Conservation (phyloP, 2,113 vertebrate genomes). For the Tragelaphus strepsiceros region DNA sequence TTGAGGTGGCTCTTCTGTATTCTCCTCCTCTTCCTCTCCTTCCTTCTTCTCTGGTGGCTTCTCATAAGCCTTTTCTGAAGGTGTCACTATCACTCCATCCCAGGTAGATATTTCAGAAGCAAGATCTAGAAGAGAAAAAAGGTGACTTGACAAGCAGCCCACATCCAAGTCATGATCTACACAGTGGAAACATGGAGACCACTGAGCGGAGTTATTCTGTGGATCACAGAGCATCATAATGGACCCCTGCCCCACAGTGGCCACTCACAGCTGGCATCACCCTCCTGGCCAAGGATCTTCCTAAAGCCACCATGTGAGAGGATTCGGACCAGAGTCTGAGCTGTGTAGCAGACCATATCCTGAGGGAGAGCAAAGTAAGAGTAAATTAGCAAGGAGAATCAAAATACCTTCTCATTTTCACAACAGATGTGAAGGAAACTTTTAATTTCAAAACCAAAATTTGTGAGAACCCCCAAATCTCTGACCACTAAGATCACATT, state of each 20-base stretch:
- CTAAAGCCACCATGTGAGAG: constrained; percentile 95
- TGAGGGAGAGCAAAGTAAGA: constrained; percentile 35
- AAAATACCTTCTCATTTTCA: background rate
- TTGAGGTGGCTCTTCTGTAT: constrained; percentile 86
- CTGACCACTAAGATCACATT: background rate
- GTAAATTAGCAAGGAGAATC: background rate
- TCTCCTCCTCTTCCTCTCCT: constrained; percentile 93
- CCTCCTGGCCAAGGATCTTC: constrained; percentile 96
- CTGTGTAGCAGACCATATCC: constrained; percentile 98
- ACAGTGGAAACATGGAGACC: background rate
- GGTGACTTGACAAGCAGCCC: background rate
- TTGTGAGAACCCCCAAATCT: background rate
- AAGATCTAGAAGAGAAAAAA: constrained; percentile 82
- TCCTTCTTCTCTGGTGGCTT: constrained; percentile 97
- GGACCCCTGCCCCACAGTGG: background rate
- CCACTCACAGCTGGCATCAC: constrained; percentile 94
- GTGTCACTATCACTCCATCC: constrained; percentile 97
- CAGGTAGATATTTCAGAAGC: constrained; percentile 96
- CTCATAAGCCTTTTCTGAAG: constrained; percentile 97
- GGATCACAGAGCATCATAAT: background rate
- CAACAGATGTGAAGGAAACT: background rate
- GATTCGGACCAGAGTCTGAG: constrained; percentile 95
- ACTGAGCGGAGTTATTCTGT: background rate
- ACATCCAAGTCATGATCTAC: background rate
- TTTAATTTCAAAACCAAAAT: background rate